Conservation (phyloP, 2,797 vertebrate species). For the Sparus aurata region DNA sequence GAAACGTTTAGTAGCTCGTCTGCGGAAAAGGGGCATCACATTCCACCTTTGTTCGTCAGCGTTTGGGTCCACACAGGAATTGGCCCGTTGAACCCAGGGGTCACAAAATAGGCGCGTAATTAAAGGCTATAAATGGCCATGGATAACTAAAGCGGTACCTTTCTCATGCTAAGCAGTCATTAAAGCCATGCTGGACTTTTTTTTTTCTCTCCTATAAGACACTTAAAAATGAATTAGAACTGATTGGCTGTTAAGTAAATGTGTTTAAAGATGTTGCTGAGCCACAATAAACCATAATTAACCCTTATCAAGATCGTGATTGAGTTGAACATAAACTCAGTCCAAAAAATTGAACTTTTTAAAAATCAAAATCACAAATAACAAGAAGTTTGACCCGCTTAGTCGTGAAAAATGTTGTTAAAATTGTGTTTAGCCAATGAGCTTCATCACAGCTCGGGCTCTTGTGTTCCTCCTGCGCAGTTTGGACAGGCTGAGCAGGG, state of each 20-base stretch:
- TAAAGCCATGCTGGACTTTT: slow-evolving; percentile 47
- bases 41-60: slow-evolving; percentile 84
- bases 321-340: not conserved
- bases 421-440: not conserved
- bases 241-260: slow-evolving; percentile 7
- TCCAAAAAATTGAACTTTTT: not conserved
- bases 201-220: slow-evolving; percentile 9
- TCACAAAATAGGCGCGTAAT: slow-evolving; percentile 86
- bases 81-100: slow-evolving; percentile 83
- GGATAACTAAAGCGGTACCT: slow-evolving; percentile 76
- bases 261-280: slow-evolving; percentile 1
- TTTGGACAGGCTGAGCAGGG: slow-evolving; percentile 27
- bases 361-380: not conserved
- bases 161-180: slow-evolving; percentile 79
- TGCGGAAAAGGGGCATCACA: slow-evolving; percentile 78
- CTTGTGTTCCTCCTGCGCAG: not conserved
- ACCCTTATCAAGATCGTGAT: not conserved
- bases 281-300: not conserved
- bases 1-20: slow-evolving; percentile 79
- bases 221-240: slow-evolving; percentile 13
- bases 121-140: slow-evolving; percentile 85
- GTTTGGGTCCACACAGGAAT: slow-evolving; percentile 83
- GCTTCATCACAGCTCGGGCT: not conserved
- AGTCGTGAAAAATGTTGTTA: not conserved
- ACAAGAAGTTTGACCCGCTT: not conserved